Evolutionary conservation across 2,888 invertebrate genomes (phyloP), one percentile per base, ranked within the genome.

Genomic region (Boloria selene): DNA sequence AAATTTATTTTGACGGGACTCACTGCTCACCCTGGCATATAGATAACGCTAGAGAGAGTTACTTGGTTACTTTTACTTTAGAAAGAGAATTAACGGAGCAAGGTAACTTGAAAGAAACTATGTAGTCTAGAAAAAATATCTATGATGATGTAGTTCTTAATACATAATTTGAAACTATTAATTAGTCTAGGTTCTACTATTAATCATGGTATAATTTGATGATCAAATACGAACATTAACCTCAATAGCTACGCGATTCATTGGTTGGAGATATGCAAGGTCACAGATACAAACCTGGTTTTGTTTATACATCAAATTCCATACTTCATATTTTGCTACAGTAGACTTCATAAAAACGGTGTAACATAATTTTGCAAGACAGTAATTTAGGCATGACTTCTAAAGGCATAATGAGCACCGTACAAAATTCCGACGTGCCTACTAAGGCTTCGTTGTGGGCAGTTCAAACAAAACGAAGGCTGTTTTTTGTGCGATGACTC

Each of bases 401-500:
- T 76, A 74, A 78, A 77, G 76, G 72, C 72, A 73, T 73, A 76
- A 77, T 74, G 74, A 74, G 69, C 74, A 76, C 76, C 76, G 73
- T 77, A 76, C 75, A 61, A 70, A 71, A 71, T 74, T 69, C 76
- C 73, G 69, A 70, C 73, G 73, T 74, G 72, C 72, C 72, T 75
- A 73, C 71, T 75, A 71, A 72, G 77, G 75, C 79, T 79, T 75
- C 76, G 76, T 77, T 74, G 73, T 72, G 70, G 72, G 77, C 70
- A 72, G 71, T 70, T 67, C 65, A 72, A 70, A 73, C 68, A 70
- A 68, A 72, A 69, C 70, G 76, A 79, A 79, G 79, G 81, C 74
- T 77, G 77, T 80, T 81, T 83, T 82, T 78, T 79, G 69, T 73
- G 61, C 71, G 77, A 77, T 87, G 85, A 85, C 74, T 85, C 85